These are phyloP conservation scores for Chroicocephalus ridibundus DNA, from an alignment of 2,113 vertebrate genomes.

Conservation along the genomic window DNA sequence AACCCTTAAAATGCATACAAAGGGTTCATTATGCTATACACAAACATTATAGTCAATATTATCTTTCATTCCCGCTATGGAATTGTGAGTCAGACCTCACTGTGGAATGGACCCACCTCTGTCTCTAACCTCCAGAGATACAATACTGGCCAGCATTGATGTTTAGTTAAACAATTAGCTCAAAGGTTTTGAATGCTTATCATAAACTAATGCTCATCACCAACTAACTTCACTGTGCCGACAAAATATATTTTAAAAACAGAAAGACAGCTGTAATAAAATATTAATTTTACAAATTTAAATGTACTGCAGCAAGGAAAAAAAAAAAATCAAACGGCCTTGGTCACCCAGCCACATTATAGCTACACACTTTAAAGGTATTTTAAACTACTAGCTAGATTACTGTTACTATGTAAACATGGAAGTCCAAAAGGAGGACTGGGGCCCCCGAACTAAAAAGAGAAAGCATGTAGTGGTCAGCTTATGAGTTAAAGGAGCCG, in stretches of 20 bases:
- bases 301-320: not conserved
- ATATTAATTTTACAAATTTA: not conserved
- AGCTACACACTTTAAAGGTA: not conserved
- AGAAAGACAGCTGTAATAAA: not conserved
- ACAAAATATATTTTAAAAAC: not conserved
- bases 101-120: not conserved
- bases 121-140: not conserved
- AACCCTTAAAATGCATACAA: not conserved
- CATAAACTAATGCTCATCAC: not conserved
- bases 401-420: not conserved
- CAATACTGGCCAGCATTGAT: not conserved
- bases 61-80: not conserved
- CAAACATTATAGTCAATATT: not conserved
- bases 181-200: not conserved
- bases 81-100: not conserved
- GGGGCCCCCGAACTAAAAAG: not conserved
- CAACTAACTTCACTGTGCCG: not conserved
- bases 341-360: not conserved
- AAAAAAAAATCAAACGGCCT: not conserved
- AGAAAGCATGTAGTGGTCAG: not conserved
- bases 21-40: not conserved
- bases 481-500: not conserved
- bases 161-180: constrained; percentile 6
- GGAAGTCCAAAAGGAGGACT: not conserved
- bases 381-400: not conserved